Evolutionary conservation across 2,113 vertebrate genomes (phyloP).

Genomic region (Calypte anna): DNA sequence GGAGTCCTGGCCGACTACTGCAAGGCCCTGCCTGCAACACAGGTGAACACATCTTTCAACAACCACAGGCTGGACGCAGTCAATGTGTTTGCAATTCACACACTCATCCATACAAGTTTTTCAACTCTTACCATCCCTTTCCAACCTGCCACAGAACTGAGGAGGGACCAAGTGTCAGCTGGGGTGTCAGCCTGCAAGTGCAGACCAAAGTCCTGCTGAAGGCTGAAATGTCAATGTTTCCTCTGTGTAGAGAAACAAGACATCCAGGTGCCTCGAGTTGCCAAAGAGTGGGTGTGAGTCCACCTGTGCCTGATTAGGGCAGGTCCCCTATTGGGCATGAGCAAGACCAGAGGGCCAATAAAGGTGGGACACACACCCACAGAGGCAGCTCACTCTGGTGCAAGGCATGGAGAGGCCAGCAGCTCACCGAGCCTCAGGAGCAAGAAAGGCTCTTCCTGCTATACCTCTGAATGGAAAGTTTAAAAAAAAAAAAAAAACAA

Average conservation of each 20-base stretch:
- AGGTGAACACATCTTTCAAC: not conserved
- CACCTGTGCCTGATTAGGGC: too few relatives aligned
- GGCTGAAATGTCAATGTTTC: not conserved
- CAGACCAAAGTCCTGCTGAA: not conserved
- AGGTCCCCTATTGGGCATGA: too few relatives aligned
- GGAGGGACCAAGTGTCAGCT: not conserved
- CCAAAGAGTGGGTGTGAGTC: too few relatives aligned
- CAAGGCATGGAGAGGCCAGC: too few relatives aligned
- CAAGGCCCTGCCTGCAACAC: not conserved
- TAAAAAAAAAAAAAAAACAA: not conserved
- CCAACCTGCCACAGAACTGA: not conserved
- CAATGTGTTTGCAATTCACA: not conserved
- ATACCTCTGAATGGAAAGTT: not conserved
- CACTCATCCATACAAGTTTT: not conserved
- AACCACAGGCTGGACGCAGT: not conserved
- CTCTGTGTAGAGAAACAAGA: not conserved
- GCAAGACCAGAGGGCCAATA: too few relatives aligned
- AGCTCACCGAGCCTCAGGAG: too few relatives aligned
- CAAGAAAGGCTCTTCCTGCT: too few relatives aligned
- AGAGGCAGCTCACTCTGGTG: too few relatives aligned
- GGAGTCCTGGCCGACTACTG: not conserved
- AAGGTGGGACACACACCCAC: too few relatives aligned
- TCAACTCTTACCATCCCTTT: not conserved
- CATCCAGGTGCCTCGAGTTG: too few relatives aligned
- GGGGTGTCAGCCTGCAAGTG: not conserved